Evolutionary conservation across 2,797 vertebrate genomes (phyloP).

Genomic region (Sitta carolinensis): DNA sequence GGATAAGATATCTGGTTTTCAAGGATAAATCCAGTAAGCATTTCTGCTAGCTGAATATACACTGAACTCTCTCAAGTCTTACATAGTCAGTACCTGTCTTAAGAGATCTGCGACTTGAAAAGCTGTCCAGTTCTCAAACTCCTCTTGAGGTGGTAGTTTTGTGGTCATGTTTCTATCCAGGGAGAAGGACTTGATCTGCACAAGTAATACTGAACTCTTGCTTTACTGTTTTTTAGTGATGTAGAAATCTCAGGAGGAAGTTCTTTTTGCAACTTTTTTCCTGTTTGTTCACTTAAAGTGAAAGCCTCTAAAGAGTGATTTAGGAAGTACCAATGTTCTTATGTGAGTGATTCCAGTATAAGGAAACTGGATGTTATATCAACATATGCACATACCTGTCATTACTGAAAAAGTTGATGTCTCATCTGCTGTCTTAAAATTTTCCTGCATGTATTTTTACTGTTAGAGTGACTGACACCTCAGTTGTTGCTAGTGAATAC

Average conservation of each 20-base stretch:
- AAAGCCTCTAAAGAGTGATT: slow-evolving; percentile 4
- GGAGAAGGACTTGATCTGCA: neutral
- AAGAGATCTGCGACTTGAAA: slow-evolving; percentile 79
- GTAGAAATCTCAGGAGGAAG: slow-evolving; percentile 72
- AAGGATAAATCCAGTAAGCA: neutral
- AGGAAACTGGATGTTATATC: neutral
- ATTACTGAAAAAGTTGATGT: neutral
- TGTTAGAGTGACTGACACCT: neutral
- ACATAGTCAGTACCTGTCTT: slow-evolving; percentile 74
- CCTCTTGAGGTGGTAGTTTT: slow-evolving; percentile 83
- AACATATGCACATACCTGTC: neutral
- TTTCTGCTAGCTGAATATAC: neutral
- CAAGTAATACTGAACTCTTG: neutral
- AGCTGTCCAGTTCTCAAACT: slow-evolving; percentile 83
- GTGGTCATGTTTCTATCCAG: slow-evolving; percentile 65
- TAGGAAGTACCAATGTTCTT: neutral
- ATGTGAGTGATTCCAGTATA: neutral
- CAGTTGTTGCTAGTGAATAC: neutral
- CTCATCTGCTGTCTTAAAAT: neutral
- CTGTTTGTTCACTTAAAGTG: slow-evolving; percentile 55
- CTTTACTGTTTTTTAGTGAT: slow-evolving; percentile 23
- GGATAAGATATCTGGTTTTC: neutral
- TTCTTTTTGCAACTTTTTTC: slow-evolving; percentile 50
- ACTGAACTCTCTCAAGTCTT: neutral
- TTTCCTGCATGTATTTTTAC: neutral